A percentile compares a stretch with the other conserved stretches of the same genome.
Conservation (phyloP, 2,113 vertebrate genomes). For the Patagioenas fasciata region DNA sequence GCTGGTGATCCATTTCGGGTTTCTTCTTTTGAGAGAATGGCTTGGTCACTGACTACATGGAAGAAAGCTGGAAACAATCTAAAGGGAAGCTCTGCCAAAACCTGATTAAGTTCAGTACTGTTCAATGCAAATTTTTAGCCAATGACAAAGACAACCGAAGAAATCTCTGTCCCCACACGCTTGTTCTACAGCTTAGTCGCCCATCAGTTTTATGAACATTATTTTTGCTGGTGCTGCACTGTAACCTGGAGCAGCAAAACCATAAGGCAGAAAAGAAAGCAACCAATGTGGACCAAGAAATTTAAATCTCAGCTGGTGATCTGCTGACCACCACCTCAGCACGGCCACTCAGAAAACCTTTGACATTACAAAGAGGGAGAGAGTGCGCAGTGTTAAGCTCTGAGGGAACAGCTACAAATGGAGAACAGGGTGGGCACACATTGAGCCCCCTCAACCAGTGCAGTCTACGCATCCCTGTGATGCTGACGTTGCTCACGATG, state of each 20-base stretch:
- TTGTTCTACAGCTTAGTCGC: background rate
- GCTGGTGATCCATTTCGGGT: conserved; percentile 35
- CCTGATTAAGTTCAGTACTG: background rate
- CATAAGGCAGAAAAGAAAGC: background rate
- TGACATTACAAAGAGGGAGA: background rate
- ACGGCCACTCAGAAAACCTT: background rate
- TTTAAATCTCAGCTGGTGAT: background rate
- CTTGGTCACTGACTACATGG: background rate
- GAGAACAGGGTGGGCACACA: accelerated
- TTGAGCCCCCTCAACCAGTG: background rate
- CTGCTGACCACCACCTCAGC: background rate
- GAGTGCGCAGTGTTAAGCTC: background rate
- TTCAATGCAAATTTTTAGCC: background rate
- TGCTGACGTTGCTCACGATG: too few relatives aligned
- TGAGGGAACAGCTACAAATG: background rate
- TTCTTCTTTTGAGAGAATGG: conserved; percentile 6
- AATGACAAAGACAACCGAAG: background rate
- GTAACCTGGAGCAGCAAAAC: background rate
- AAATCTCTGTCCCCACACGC: background rate
- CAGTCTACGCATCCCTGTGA: accelerated
- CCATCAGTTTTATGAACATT: background rate
- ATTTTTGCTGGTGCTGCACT: background rate
- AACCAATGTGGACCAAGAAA: background rate
- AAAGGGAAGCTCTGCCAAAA: conserved; percentile 11
- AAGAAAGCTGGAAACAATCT: conserved; percentile 4